These are phyloP conservation scores for Helostoma temminkii DNA, from an alignment of 2,797 vertebrate genomes.

Conservation along the genomic window DNA sequence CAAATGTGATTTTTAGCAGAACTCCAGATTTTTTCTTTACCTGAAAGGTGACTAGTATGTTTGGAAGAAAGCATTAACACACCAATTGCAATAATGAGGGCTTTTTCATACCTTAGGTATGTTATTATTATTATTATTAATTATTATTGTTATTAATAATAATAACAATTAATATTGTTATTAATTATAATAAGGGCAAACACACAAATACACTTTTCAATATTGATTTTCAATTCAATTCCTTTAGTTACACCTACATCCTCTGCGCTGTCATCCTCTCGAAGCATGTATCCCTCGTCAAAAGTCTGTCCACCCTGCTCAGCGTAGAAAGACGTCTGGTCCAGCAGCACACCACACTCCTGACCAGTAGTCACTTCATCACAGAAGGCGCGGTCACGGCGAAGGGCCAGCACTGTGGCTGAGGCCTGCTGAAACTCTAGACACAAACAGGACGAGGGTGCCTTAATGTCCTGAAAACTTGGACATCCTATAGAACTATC, in stretches of 20 bases:
- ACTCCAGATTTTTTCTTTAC: no score
- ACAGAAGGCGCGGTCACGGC: conserved; percentile 92
- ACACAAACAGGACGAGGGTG: accelerated
- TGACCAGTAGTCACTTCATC: conserved; percentile 92
- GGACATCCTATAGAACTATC: accelerated
- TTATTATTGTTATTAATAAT: no score
- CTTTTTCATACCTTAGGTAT: not conserved
- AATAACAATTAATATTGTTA: no score
- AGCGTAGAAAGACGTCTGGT: conserved; percentile 95
- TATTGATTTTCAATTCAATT: not conserved
- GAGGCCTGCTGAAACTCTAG: conserved; percentile 84
- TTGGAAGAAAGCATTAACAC: not conserved
- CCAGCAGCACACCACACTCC: conserved; percentile 94
- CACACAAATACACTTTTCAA: no score
- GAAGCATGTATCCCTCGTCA: conserved; percentile 94
- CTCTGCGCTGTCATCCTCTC: conserved; percentile 88
- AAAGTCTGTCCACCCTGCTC: conserved; percentile 98
- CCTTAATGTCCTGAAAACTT: accelerated
- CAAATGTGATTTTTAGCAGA: no score
- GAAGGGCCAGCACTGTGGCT: conserved; percentile 91
- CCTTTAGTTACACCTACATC: conserved; percentile 86
- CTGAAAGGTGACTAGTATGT: no score
- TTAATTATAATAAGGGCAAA: no score
- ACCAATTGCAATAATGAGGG: not conserved
- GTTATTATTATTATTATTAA: no score